Percentiles rank a stretch among this genome's conserved stretches.
phyloP scores from a whole-genome alignment of 2,797 vertebrate species.

The Peromyscus aztecus region DNA sequence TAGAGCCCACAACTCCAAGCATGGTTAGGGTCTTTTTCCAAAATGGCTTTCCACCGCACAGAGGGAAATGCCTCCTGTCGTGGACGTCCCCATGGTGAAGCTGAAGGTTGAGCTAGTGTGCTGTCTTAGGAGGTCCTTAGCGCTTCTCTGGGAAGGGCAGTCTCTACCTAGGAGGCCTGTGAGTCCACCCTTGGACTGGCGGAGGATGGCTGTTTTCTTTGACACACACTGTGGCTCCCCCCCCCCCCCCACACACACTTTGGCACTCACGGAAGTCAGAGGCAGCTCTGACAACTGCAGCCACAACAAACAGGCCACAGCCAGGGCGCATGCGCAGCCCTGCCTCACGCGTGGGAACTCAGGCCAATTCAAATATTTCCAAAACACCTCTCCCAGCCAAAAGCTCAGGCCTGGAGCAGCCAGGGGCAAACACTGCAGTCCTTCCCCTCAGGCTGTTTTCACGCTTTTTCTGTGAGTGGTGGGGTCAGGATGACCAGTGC shows the following conservation, averaged over 20 bases:
- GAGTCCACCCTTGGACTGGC: background rate
- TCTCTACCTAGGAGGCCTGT: background rate
- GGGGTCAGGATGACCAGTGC: background rate
- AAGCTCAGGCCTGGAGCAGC: background rate
- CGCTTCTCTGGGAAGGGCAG: constrained; percentile 19
- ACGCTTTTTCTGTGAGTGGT: background rate
- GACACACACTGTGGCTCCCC: background rate
- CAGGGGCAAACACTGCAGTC: background rate
- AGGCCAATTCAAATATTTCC: constrained; percentile 70
- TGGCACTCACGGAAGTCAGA: constrained; percentile 32
- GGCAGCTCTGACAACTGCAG: constrained; percentile 59
- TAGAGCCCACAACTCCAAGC: background rate
- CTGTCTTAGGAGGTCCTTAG: constrained; percentile 50
- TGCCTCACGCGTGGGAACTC: background rate
- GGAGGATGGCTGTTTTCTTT: background rate
- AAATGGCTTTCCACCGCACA: background rate
- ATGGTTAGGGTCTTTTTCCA: background rate
- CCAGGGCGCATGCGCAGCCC: background rate
- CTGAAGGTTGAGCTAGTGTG: background rate
- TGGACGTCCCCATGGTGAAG: background rate
- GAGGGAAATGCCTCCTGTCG: background rate
- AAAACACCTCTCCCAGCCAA: constrained; percentile 65
- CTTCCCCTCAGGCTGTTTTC: background rate
- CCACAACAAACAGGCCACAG: constrained; percentile 60
- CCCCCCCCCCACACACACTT: background rate